Evolutionary conservation across 1,140 invertebrate species (phyloP).

Genomic region (Oreohelix idahoensis): DNA sequence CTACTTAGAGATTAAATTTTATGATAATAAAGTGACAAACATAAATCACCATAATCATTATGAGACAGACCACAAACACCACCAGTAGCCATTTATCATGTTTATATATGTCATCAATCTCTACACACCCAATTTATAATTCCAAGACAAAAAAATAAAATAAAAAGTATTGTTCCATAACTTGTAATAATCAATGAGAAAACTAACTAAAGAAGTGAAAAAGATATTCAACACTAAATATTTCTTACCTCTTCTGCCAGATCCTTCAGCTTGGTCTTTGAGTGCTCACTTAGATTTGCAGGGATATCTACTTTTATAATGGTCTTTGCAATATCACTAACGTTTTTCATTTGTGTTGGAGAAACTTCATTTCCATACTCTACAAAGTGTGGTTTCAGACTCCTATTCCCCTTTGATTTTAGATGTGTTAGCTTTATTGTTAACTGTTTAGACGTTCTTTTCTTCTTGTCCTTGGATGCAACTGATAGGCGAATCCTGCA

Average conservation of each 20-base stretch:
- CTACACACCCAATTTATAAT: no score
- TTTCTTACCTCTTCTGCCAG: neutral
- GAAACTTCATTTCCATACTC: neutral
- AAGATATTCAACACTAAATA: neutral
- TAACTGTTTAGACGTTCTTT: neutral
- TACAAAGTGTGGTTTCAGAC: neutral
- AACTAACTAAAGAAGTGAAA: no score
- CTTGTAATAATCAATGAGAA: no score
- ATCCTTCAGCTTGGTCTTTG: neutral
- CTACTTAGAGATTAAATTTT: no score
- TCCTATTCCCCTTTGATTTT: neutral
- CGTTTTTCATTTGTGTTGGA: neutral
- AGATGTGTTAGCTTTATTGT: neutral
- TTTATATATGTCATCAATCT: no score
- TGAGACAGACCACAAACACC: no score
- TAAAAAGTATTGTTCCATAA: no score
- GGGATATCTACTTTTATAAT: neutral
- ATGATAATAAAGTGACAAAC: no score
- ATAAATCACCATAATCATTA: no score
- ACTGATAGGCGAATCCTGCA: neutral
- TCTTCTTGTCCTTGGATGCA: neutral
- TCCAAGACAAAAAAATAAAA: no score
- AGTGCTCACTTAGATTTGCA: neutral
- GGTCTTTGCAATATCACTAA: neutral
- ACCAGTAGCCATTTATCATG: no score